A percentile compares a stretch with the other conserved stretches of the same genome.
phyloP scores from a whole-genome alignment of 2,888 invertebrate genomes.

The Heliconius ismenius region DNA sequence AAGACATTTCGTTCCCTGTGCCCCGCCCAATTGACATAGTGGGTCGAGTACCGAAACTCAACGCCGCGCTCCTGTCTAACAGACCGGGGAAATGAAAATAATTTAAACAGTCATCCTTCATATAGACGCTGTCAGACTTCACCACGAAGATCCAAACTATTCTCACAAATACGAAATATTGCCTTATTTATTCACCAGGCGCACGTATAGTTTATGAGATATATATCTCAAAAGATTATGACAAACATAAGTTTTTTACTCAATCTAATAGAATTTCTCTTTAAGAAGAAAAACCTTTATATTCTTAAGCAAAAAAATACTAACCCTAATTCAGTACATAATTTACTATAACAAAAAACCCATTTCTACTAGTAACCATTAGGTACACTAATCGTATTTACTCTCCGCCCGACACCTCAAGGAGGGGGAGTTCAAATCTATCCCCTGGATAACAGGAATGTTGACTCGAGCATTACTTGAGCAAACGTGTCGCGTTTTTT shows the following conservation, averaged over 20 bases:
- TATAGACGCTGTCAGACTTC: not conserved
- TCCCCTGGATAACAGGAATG: slow-evolving; percentile 48
- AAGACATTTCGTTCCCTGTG: not conserved
- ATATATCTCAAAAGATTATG: too few species aligned
- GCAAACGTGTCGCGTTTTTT: slow-evolving; percentile 61
- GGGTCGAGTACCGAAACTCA: too few species aligned
- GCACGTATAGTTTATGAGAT: not conserved
- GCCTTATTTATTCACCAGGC: not conserved
- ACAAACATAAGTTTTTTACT: too few species aligned
- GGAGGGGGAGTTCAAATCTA: slow-evolving; percentile 31
- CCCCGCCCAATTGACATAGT: too few species aligned
- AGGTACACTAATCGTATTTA: slow-evolving; percentile 7
- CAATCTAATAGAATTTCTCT: too few species aligned
- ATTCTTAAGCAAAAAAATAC: not conserved
- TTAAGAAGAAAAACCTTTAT: too few species aligned
- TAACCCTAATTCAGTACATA: not conserved
- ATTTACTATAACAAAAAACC: too few species aligned
- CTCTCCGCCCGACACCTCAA: slow-evolving; percentile 18
- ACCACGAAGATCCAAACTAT: not conserved
- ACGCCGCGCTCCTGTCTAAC: too few species aligned
- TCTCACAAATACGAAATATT: not conserved
- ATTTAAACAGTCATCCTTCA: not conserved
- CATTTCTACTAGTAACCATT: not conserved
- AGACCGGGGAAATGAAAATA: too few species aligned
- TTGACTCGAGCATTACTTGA: slow-evolving; percentile 76